Conservation (phyloP, 2,113 vertebrate genomes). For the Panthera leo region DNA sequence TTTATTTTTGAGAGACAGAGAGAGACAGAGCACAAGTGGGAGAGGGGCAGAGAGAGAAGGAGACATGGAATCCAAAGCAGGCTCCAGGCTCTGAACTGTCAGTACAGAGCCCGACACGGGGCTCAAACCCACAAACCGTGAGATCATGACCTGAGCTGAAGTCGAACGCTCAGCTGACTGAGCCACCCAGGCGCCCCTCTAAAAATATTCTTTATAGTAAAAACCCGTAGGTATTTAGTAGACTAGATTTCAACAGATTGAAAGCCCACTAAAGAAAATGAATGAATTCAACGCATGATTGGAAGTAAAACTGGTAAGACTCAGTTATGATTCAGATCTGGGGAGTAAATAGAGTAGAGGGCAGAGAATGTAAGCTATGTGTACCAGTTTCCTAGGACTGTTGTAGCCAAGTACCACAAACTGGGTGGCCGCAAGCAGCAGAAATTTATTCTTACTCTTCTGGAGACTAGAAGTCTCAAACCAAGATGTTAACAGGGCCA, state of each 20-base stretch:
- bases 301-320: background rate
- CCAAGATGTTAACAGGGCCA: background rate
- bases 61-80: too few species aligned
- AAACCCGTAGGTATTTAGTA: background rate
- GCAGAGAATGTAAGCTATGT: background rate
- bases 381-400: background rate
- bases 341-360: background rate
- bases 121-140: too few species aligned
- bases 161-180: too few species aligned
- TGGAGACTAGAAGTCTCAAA: background rate
- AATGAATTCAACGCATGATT: background rate
- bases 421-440: background rate
- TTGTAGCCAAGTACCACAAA: background rate
- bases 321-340: background rate
- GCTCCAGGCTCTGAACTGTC: too few species aligned
- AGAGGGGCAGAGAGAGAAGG: too few species aligned
- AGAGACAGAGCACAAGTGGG: too few species aligned
- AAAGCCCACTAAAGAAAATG: background rate
- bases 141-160: too few species aligned
- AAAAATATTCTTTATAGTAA: conserved; percentile 12
- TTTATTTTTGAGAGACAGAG: too few species aligned
- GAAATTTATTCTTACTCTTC: background rate
- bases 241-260: background rate
- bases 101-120: too few species aligned
- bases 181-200: background rate